A percentile compares a stretch with the other conserved stretches of the same genome.
Conservation (phyloP, 2,797 vertebrate genomes). For the Buceros bicornis region DNA sequence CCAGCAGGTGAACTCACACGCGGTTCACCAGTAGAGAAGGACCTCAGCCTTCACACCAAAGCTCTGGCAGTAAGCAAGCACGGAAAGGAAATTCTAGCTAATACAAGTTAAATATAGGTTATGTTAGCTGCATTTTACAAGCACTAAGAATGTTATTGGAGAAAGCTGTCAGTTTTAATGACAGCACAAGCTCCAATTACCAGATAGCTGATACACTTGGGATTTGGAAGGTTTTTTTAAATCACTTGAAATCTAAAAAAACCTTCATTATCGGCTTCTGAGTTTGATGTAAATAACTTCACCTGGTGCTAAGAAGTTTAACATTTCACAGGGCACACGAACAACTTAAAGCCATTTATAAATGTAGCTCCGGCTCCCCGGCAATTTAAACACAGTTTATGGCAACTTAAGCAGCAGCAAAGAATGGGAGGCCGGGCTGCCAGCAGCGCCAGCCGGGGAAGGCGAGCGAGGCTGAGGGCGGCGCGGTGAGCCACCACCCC, state of each 20-base stretch:
- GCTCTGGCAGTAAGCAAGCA: constrained; percentile 69
- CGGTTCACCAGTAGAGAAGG: constrained; percentile 37
- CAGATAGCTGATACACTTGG: constrained; percentile 80
- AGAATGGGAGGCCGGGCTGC: background rate
- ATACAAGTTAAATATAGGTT: constrained; percentile 84
- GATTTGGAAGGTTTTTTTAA: constrained; percentile 76
- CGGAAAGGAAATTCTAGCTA: constrained; percentile 73
- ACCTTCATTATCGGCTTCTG: constrained; percentile 77
- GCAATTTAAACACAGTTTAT: constrained; percentile 26
- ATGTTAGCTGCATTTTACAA: constrained; percentile 83
- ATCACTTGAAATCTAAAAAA: constrained; percentile 79
- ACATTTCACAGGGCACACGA: constrained; percentile 45
- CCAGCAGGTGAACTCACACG: constrained; percentile 6
- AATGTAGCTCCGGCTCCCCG: constrained; percentile 38
- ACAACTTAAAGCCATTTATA: constrained; percentile 55
- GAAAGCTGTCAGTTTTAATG: constrained; percentile 87
- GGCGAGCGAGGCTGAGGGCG: background rate
- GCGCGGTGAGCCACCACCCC: background rate
- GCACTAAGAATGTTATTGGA: constrained; percentile 81
- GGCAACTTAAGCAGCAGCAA: constrained; percentile 30
- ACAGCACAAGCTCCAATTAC: constrained; percentile 85
- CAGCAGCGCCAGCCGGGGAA: background rate
- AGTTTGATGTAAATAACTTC: constrained; percentile 80
- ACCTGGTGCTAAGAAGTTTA: constrained; percentile 68
- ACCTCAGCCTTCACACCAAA: background rate